Conservation (phyloP, 92 coral and sea anemone species). For the Porites lobata region DNA sequence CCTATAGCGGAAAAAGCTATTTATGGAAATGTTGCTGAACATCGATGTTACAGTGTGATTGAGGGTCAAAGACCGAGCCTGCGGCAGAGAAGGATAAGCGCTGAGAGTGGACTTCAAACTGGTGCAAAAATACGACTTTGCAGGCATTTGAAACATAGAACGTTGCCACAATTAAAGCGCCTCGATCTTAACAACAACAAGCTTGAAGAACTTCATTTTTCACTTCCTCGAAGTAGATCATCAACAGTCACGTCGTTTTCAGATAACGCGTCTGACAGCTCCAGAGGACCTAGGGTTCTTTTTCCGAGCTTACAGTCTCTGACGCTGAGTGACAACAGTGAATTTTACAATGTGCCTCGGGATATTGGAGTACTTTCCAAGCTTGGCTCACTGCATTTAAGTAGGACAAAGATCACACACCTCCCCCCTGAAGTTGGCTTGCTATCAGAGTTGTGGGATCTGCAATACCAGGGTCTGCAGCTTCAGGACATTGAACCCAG, state of each 20-base stretch:
- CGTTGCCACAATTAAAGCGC: slow-evolving; percentile 83
- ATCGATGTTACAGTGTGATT: slow-evolving; percentile 78
- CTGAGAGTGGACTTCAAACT: slow-evolving; percentile 58
- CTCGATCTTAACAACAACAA: slow-evolving; percentile 88
- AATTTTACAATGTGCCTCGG: slow-evolving; percentile 70
- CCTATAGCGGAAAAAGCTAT: slow-evolving; percentile 68
- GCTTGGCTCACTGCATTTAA: slow-evolving; percentile 92
- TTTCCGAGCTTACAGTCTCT: slow-evolving; percentile 93
- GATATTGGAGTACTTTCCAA: slow-evolving; percentile 86
- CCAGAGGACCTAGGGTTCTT: slow-evolving; percentile 55
- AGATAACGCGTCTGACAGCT: slow-evolving; percentile 24
- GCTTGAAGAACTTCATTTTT: slow-evolving; percentile 75
- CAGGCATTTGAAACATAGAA: slow-evolving; percentile 88
- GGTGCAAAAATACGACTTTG: slow-evolving; percentile 73
- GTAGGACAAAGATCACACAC: slow-evolving; percentile 82
- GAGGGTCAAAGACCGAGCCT: slow-evolving; percentile 78
- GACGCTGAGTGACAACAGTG: slow-evolving; percentile 79
- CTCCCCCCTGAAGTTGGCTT: slow-evolving; percentile 96
- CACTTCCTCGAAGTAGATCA: slow-evolving; percentile 50
- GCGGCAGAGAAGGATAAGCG: slow-evolving; percentile 67
- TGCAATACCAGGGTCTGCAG: slow-evolving; percentile 88
- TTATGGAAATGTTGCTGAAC: slow-evolving; percentile 32
- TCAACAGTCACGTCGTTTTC: slow-evolving; percentile 20
- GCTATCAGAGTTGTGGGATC: slow-evolving; percentile 95
- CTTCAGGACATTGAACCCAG: slow-evolving; percentile 95